Evolutionary conservation across 2,113 vertebrate genomes (phyloP).

Genomic region (Chiloscyllium plagiosum): DNA sequence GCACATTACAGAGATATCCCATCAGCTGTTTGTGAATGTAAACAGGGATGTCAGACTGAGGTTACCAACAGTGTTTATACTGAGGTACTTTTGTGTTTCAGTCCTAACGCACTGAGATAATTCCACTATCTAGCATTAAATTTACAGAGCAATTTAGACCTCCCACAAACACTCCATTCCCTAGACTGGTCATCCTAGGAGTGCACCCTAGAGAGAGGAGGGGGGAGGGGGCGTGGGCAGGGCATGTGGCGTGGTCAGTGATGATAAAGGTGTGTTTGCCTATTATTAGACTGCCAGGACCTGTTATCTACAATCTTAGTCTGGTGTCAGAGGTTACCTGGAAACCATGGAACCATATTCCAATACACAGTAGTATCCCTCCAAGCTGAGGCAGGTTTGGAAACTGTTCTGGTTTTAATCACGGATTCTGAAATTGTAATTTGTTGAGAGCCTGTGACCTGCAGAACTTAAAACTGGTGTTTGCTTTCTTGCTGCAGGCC

Average conservation of each 20-base stretch:
- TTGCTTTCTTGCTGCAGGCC: conserved; percentile 60
- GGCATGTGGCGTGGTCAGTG: too few relatives aligned
- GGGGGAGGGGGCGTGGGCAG: too few relatives aligned
- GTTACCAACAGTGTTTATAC: neutral
- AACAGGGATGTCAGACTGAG: neutral
- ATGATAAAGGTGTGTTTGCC: neutral
- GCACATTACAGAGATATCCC: neutral
- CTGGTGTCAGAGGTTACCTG: neutral
- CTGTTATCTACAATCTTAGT: neutral
- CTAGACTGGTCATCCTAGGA: neutral
- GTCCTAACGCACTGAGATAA: neutral
- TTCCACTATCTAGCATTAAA: neutral
- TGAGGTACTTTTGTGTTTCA: neutral
- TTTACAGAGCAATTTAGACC: neutral
- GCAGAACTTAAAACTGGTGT: neutral
- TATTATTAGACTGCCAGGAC: neutral
- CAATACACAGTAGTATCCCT: neutral
- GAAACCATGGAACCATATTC: neutral
- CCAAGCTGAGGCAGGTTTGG: neutral
- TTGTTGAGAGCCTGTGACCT: neutral
- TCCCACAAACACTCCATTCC: neutral
- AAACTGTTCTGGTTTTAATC: neutral
- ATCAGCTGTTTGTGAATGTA: neutral
- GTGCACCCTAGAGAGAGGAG: too few relatives aligned
- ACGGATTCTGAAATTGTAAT: neutral